phyloP scores from a whole-genome alignment of 2,888 invertebrate genomes.

The Melipona bicolor region DNA sequence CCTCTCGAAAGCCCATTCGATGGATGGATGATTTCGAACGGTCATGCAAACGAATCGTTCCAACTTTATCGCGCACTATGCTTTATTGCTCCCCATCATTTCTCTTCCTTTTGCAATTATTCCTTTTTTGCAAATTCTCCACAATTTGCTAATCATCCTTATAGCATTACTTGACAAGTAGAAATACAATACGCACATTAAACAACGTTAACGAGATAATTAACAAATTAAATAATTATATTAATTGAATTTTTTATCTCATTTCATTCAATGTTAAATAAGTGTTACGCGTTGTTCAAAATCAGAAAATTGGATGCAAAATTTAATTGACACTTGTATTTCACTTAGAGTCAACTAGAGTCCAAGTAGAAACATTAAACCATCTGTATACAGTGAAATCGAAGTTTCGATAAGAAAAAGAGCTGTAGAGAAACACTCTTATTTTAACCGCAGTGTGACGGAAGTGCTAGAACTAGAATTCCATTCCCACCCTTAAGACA shows the following conservation, averaged over 20 bases:
- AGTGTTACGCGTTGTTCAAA: neutral
- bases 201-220: too few relatives aligned
- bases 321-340: neutral
- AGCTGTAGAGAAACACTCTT: neutral
- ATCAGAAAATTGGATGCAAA: neutral
- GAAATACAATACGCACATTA: too few relatives aligned
- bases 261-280: neutral
- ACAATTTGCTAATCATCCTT: neutral
- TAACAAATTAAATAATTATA: too few relatives aligned
- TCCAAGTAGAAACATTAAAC: too few relatives aligned
- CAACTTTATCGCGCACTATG: neutral
- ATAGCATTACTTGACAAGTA: neutral
- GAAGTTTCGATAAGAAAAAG: neutral
- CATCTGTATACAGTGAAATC: too few relatives aligned
- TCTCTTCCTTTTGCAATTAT: neutral
- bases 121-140: neutral
- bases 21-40: slow-evolving; percentile 30
- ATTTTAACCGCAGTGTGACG: neutral
- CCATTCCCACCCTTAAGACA: slow-evolving; percentile 30
- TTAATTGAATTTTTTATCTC: neutral
- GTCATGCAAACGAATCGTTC: slow-evolving; percentile 4
- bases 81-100: neutral
- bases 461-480: neutral
- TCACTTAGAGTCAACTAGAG: neutral
- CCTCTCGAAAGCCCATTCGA: slow-evolving; percentile 22